phyloP scores from a whole-genome alignment of 2,888 invertebrate species.

The Eurytoma adleriae region DNA sequence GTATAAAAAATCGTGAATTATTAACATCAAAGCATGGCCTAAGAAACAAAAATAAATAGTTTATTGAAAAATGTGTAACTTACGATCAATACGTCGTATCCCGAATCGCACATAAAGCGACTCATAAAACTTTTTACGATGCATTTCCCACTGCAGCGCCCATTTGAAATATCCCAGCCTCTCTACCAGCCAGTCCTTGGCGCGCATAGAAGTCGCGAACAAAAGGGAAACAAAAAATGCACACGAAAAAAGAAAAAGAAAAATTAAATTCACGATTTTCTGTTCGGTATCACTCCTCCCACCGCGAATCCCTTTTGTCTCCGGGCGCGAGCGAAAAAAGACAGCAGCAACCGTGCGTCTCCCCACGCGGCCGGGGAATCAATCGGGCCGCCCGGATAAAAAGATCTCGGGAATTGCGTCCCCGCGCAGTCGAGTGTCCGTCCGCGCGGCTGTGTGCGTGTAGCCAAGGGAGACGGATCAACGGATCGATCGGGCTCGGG shows the following conservation, averaged over 20 bases:
- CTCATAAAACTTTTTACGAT: conserved; percentile 19
- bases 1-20: too few relatives aligned
- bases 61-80: conserved; percentile 24
- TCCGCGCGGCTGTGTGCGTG: background rate
- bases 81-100: conserved; percentile 23
- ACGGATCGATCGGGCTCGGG: conserved; percentile 27
- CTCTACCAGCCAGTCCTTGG: background rate
- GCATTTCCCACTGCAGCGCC: background rate
- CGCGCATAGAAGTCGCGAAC: background rate
- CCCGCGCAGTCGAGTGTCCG: background rate
- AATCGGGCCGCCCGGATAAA: conserved; percentile 5
- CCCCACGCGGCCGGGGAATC: background rate
- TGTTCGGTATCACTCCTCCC: too few relatives aligned
- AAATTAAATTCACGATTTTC: too few relatives aligned
- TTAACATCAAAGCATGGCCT: too few relatives aligned
- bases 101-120: background rate
- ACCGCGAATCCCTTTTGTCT: too few relatives aligned
- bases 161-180: conserved; percentile 8
- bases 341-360: background rate
- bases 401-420: conserved; percentile 3
- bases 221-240: too few relatives aligned
- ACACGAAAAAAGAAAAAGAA: too few relatives aligned
- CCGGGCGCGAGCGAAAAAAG: too few relatives aligned
- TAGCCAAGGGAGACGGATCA: conserved; percentile 41
- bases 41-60: too few relatives aligned